These are phyloP conservation scores for Danio rerio DNA, from an alignment of 2,113 vertebrate species.

Conservation along the genomic window GRCz12tu NC_133193.1:22873001-22873500, in stretches of 20 bases:
- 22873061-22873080: not conserved
- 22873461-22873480: not conserved
- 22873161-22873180: constrained; percentile 44
- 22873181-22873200: constrained; percentile 48
- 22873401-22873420: constrained; percentile 40
- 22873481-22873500: not conserved
- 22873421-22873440: constrained; percentile 27
- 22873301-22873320: constrained; percentile 29
- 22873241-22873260: constrained; percentile 36
- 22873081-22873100: not conserved
- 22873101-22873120: not conserved
- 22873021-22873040: too few relatives aligned
- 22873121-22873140: constrained; percentile 6
- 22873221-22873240: constrained; percentile 45
- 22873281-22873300: constrained; percentile 41
- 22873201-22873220: constrained; percentile 56
- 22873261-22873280: constrained; percentile 37
- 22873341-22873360: constrained; percentile 48
- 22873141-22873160: constrained; percentile 5
- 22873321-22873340: constrained; percentile 58
- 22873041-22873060: not conserved
- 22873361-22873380: constrained; percentile 15
- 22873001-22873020: too few relatives aligned
- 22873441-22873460: not conserved
- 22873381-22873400: constrained; percentile 10